Evolutionary conservation across 2,797 vertebrate species (phyloP).

Genomic region (Chanos chanos): DNA sequence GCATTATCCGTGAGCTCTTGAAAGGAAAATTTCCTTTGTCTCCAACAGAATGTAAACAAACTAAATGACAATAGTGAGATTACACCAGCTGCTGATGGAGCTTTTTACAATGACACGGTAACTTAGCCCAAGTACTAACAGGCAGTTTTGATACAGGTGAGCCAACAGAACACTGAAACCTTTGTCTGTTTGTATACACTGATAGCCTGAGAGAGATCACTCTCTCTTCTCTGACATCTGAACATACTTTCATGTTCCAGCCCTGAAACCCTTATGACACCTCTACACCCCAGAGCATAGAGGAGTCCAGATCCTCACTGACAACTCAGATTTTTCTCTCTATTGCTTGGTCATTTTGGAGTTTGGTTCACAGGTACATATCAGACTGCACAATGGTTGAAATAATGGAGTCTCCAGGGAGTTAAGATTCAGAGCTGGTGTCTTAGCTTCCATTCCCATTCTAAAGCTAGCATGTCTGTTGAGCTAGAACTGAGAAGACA

Average conservation of each 20-base stretch:
- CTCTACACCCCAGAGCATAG: too few relatives aligned
- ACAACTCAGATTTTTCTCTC: too few relatives aligned
- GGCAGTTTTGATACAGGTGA: constrained; percentile 47
- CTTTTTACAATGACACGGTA: constrained; percentile 28
- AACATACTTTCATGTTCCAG: neutral
- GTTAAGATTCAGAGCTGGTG: too few relatives aligned
- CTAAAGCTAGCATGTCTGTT: too few relatives aligned
- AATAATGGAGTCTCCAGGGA: too few relatives aligned
- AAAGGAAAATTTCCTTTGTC: constrained; percentile 30
- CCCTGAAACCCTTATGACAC: constrained; percentile 16
- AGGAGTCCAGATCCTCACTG: too few relatives aligned
- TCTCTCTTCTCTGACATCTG: constrained; percentile 21
- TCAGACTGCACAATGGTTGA: too few relatives aligned
- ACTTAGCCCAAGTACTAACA: constrained; percentile 39
- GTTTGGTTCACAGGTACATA: too few relatives aligned
- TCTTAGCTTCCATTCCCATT: too few relatives aligned
- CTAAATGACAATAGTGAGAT: constrained; percentile 51
- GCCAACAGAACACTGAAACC: constrained; percentile 42
- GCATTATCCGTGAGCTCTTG: constrained; percentile 26
- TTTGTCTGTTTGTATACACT: constrained; percentile 52
- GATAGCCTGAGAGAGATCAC: constrained; percentile 50
- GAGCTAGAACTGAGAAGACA: neutral
- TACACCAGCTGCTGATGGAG: constrained; percentile 43
- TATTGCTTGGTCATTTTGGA: too few relatives aligned
- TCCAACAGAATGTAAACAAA: constrained; percentile 39